Percentiles rank a stretch among this genome's conserved stretches.
phyloP scores from a whole-genome alignment of 1,140 invertebrate species.

The Dryas iulia region DNA sequence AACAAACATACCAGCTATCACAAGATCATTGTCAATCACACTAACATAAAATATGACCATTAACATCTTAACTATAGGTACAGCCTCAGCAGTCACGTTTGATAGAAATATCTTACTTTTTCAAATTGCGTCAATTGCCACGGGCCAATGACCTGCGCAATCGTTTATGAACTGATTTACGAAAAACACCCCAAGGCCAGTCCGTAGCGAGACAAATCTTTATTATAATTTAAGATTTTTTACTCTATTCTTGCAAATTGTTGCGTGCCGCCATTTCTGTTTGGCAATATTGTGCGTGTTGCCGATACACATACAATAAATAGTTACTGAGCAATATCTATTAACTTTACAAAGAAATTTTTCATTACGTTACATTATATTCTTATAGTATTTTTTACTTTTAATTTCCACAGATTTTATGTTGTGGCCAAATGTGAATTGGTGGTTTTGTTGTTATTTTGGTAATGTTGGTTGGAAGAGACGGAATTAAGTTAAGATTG shows the following conservation, averaged over 20 bases:
- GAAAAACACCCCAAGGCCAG: constrained; percentile 64
- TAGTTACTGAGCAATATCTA: constrained; percentile 25
- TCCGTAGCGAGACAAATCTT: constrained; percentile 67
- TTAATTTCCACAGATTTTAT: neutral
- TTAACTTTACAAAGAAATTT: constrained; percentile 22
- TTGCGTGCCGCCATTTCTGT: constrained; percentile 51
- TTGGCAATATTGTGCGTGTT: constrained; percentile 60
- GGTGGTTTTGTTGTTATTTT: neutral
- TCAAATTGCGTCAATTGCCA: constrained; percentile 19
- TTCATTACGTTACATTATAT: constrained; percentile 1
- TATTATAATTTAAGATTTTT: constrained; percentile 65
- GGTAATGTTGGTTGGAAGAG: neutral
- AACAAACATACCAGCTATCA: too few species aligned
- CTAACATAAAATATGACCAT: neutral
- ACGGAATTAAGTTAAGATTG: neutral
- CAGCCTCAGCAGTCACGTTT: neutral
- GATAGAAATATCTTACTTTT: neutral
- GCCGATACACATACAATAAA: constrained; percentile 31
- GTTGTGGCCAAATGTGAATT: neutral
- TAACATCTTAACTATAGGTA: neutral
- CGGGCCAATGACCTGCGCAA: constrained; percentile 56
- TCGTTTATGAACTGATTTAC: constrained; percentile 53
- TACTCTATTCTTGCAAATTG: constrained; percentile 49
- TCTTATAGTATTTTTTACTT: neutral
- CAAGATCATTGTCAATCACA: neutral